Conservation (phyloP, 2,888 invertebrate species). For the Euproctis similis region DNA sequence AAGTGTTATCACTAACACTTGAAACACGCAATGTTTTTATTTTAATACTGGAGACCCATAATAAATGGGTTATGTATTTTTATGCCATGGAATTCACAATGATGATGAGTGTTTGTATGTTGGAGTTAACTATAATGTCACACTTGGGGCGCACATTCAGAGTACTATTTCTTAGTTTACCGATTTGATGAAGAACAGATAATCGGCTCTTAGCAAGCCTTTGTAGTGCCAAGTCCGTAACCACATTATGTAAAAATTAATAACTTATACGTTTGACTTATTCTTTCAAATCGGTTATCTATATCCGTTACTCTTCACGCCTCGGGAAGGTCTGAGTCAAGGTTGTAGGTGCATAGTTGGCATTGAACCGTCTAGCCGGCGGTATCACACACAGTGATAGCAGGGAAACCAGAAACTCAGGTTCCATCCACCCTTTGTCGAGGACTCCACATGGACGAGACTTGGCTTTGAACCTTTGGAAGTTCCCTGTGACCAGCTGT, state of each 20-base stretch:
- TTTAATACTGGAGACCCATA: too few species aligned
- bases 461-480: conserved; percentile 69
- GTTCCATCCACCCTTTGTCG: conserved; percentile 49
- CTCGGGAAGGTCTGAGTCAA: conserved; percentile 89
- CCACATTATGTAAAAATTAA: too few species aligned
- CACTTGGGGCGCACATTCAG: conserved; percentile 81
- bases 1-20: too few species aligned
- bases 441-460: conserved; percentile 70
- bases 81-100: conserved; percentile 45
- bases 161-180: conserved; percentile 70
- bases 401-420: conserved; percentile 82
- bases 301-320: conserved; percentile 62
- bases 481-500: conserved; percentile 79
- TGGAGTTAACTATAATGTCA: conserved; percentile 81
- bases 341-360: conserved; percentile 44
- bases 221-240: too few species aligned
- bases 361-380: conserved; percentile 77
- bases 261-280: too few species aligned
- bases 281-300: conserved; percentile 16
- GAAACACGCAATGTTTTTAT: too few species aligned
- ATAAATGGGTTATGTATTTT: too few species aligned
- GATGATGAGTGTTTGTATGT: conserved; percentile 40
- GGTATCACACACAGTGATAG: conserved; percentile 74
- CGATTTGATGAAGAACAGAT: conserved; percentile 7
- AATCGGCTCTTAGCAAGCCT: too few species aligned